Percentiles rank a stretch among this genome's conserved stretches.
phyloP scores from a whole-genome alignment of 2,113 vertebrate species.

The Amazona guildingii region DNA sequence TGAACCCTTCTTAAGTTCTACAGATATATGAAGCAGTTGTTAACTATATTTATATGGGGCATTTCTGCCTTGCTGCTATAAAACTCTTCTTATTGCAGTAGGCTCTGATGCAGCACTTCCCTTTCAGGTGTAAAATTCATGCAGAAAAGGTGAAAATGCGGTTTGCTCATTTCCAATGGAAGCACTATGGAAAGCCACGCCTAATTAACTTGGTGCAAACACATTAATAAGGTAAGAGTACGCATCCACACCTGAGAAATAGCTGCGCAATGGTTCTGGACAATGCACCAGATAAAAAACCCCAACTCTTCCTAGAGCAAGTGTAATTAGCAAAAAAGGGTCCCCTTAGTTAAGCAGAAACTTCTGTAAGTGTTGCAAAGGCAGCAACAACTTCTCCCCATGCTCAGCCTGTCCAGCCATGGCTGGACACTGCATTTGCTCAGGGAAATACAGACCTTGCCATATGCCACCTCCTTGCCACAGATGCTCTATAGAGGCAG shows the following conservation, averaged over 20 bases:
- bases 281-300: not conserved
- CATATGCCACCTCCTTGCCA: accelerated
- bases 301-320: not conserved
- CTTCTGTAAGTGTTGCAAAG: not conserved
- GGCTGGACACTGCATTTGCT: accelerated
- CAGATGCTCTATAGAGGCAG: not conserved
- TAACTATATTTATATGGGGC: slow-evolving; percentile 54
- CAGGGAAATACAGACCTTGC: accelerated
- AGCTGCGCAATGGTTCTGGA: not conserved
- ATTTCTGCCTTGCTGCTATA: slow-evolving; percentile 36
- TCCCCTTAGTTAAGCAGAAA: not conserved
- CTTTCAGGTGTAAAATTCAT: slow-evolving; percentile 21
- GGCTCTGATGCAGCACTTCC: slow-evolving; percentile 53
- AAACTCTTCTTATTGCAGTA: slow-evolving; percentile 25
- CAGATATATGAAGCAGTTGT: slow-evolving; percentile 50
- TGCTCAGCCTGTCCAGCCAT: not conserved
- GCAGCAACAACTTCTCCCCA: not conserved
- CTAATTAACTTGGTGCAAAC: not conserved
- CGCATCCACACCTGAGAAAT: not conserved
- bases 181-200: not conserved
- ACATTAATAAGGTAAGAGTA: not conserved
- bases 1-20: slow-evolving; percentile 21
- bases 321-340: not conserved
- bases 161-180: not conserved
- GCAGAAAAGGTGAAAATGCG: not conserved